Evolutionary conservation across 2,888 invertebrate species (phyloP), one percentile per base, ranked within the genome.

Genomic region (Melanostoma mellinum): DNA sequence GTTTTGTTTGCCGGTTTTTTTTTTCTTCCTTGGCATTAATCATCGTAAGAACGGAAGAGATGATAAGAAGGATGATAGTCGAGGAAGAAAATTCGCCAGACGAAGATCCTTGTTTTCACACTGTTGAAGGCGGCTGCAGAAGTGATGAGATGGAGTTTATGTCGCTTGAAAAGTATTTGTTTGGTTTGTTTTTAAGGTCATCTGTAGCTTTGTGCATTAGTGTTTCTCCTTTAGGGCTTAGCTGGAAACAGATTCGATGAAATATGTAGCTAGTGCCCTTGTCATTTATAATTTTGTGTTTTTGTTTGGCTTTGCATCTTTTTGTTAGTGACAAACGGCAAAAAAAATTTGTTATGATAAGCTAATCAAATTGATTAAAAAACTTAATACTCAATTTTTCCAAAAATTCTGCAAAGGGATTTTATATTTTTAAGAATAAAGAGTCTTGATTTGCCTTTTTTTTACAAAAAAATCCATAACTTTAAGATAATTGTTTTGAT

Each of bases 21-120:
- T 52, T 63, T 69, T 58, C 50, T 63, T 40, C 10, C 6, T 55
- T 38, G 52, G 69, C 36, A 56, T 74, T 74, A 80, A 80, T 80
- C 44, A 69, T 63, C 32, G 55, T 44, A 35, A 44, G 35, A 58
- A 40, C 60, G 55, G 67, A 61, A 53, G 44, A 50, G 32, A 32
- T 36, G 36, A 63, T 61, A 44, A 63, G 52, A 48, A 32, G 60
- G 20, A 50, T 55, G 52, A 52, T 50, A 68, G 50, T 46, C 30
- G 6, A 32, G 60, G 72, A 72, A 55, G 60, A 58, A 68, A 63
- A 77, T 38, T 40, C 56, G 3, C 60, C 56, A 63, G 71, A 69
- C 72, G 58, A 81, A 32, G 76, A 81, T 61, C 20, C 76, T 68
- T 73, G 61, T 72, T 67, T 76, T 77, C 72, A 67, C 76, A 76